A percentile compares a stretch with the other conserved stretches of the same genome.
phyloP scores from a whole-genome alignment of 2,888 invertebrate species.

The Dasysyrphus tricinctus region DNA sequence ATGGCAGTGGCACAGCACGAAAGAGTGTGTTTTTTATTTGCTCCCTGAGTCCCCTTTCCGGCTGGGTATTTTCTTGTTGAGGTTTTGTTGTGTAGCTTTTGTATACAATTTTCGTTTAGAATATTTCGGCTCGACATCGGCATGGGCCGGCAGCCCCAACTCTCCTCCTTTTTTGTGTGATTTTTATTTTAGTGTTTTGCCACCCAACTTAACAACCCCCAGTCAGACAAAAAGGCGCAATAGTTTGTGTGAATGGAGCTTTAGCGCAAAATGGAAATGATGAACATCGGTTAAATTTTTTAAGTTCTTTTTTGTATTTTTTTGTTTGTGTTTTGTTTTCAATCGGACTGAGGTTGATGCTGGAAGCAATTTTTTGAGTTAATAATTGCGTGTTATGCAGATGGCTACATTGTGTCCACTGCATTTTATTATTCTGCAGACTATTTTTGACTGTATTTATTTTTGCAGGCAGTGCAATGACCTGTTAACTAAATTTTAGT shows the following conservation, averaged over 20 bases:
- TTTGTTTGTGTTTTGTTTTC: conserved; percentile 18
- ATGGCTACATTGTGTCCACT: conserved; percentile 31
- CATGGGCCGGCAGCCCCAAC: not conserved
- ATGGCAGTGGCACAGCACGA: conserved; percentile 22
- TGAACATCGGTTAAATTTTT: conserved; percentile 69
- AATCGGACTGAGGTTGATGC: conserved; percentile 50
- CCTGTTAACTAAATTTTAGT: conserved; percentile 9
- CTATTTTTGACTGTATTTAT: not conserved
- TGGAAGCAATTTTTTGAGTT: conserved; percentile 60
- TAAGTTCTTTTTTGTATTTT: conserved; percentile 49
- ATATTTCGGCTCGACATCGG: conserved; percentile 58
- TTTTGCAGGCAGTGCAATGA: conserved; percentile 31
- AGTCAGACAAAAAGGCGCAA: conserved; percentile 32
- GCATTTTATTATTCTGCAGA: conserved; percentile 32
- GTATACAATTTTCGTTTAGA: conserved; percentile 60
- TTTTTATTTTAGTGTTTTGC: conserved; percentile 60
- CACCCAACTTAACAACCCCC: conserved; percentile 8
- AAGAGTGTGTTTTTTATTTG: conserved; percentile 46
- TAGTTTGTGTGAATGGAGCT: conserved; percentile 59
- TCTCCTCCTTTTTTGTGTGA: conserved; percentile 42
- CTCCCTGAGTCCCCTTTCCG: conserved; percentile 6
- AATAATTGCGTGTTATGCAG: conserved; percentile 58
- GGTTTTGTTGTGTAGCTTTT: conserved; percentile 53
- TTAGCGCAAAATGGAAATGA: conserved; percentile 58
- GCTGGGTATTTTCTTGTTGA: conserved; percentile 50